phyloP scores from a whole-genome alignment of 2,797 vertebrate species.

The Sebastes steindachneri region DNA sequence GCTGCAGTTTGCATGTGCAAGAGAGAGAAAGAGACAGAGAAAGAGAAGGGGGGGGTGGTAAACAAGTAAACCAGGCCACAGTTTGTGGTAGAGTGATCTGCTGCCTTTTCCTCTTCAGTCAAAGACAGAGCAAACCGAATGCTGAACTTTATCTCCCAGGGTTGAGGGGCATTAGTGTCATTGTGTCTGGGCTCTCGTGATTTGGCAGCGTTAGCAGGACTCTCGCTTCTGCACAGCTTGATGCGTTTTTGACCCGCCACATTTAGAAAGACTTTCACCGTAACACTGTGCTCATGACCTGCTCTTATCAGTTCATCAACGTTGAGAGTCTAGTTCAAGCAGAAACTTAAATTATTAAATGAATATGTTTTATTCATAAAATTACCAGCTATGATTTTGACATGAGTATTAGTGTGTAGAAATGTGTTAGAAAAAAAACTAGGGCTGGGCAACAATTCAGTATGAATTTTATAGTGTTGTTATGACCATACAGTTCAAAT shows the following conservation, averaged over 20 bases:
- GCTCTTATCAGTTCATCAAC: slow-evolving; percentile 21
- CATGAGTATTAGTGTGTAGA: background rate
- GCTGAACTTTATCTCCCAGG: slow-evolving; percentile 48
- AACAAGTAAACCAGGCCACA: slow-evolving; percentile 68
- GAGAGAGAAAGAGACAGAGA: slow-evolving; percentile 31
- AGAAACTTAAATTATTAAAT: slow-evolving; percentile 15
- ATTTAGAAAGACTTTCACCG: slow-evolving; percentile 38
- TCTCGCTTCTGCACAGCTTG: slow-evolving; percentile 34
- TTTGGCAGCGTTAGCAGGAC: slow-evolving; percentile 36
- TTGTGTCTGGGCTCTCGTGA: slow-evolving; percentile 15
- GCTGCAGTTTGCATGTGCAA: slow-evolving; percentile 52
- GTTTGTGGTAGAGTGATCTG: slow-evolving; percentile 51
- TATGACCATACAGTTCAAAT: background rate
- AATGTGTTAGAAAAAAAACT: too few species aligned
- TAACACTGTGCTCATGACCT: slow-evolving; percentile 15
- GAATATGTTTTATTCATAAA: background rate
- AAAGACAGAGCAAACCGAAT: slow-evolving; percentile 48
- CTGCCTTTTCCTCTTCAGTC: slow-evolving; percentile 47
- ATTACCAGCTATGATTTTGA: background rate
- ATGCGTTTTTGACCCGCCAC: slow-evolving; percentile 32
- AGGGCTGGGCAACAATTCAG: background rate
- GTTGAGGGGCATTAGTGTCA: slow-evolving; percentile 45
- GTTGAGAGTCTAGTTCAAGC: slow-evolving; percentile 35
- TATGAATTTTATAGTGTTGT: background rate
- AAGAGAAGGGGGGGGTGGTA: slow-evolving; percentile 44